Base-by-base conservation (phyloP, 2,888 invertebrate genomes). In the Pristionchus arcanus region DNA sequence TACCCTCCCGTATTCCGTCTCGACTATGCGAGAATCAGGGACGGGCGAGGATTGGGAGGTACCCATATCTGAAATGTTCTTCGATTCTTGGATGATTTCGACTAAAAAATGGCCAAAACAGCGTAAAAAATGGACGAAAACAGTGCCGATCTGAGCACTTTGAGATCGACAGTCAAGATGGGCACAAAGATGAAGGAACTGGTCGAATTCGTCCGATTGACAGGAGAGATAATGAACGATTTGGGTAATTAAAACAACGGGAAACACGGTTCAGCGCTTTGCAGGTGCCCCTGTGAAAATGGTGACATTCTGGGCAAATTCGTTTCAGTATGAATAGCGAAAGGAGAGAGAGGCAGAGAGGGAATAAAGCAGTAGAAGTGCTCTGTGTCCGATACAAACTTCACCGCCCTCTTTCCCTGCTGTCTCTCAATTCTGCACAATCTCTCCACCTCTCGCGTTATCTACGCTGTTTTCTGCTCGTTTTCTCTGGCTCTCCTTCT, bases 331-430 rank as follows among this genome's bases (percentile, higher is more conserved):
- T 66, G 28, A 34, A 34, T 7, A 37, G 31, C 25, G 25, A 42
- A 42, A 13, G 3, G 77, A 34, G 34, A 34, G 71, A 71, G 31
- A 71, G 34, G 77, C 31, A 49, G 49, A 49, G 81, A 81, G 19
- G 28, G 49, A 53, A 53, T 49, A 81, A 53, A 81, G 81, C 81
- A 81, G 81, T 81, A 42, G 74, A 77, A 53, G 81, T 53, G 49
- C 37, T 21, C 77, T 21, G 19, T 85, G 15, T 85, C 34, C 49
- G 63, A 37, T 66, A 63, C 63, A 66, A 59, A 63, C 85, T 85
- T 37, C 63, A 85, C 34, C 55, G 21, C 28, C 2, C 37, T 59
- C 63, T 25, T 15, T 81, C n/a, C 28, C 81, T 53, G 5, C 49
- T 0, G 15, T 34, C 81, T 81, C 81, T 53, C 53, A 16, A 81